Percentiles rank a stretch among this genome's conserved stretches.
Conservation (phyloP, 1,140 invertebrate species). For the Gryon sp. region DNA sequence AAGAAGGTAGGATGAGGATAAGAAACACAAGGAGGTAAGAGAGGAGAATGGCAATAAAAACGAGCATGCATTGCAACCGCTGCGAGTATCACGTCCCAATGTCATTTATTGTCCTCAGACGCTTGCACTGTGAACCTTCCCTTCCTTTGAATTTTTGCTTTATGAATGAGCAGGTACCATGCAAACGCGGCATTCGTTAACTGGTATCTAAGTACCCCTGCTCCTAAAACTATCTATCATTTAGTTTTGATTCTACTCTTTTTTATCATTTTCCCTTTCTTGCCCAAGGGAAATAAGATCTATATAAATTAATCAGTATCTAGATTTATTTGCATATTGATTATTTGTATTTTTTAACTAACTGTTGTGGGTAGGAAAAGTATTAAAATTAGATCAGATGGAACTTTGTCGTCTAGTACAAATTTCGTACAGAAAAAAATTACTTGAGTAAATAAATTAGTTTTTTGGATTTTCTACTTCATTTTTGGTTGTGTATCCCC, state of each 20-base stretch:
- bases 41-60: slow-evolving; percentile 43
- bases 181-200: slow-evolving; percentile 72
- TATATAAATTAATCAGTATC: slow-evolving; percentile 2
- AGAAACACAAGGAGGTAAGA: slow-evolving; percentile 38
- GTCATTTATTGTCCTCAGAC: slow-evolving; percentile 74
- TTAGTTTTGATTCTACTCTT: slow-evolving; percentile 15
- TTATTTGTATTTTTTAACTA: slow-evolving; percentile 12
- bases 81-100: slow-evolving; percentile 71
- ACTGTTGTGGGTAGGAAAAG: background rate
- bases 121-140: slow-evolving; percentile 21
- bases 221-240: slow-evolving; percentile 61
- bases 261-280: background rate
- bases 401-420: too few relatives aligned
- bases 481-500: too few relatives aligned
- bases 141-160: slow-evolving; percentile 23
- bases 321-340: slow-evolving; percentile 38
- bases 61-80: slow-evolving; percentile 61
- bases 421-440: too few relatives aligned
- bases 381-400: too few relatives aligned
- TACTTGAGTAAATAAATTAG: too few relatives aligned
- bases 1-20: slow-evolving; percentile 1
- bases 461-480: too few relatives aligned
- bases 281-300: background rate
- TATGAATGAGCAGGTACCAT: slow-evolving; percentile 74
- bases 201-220: slow-evolving; percentile 64